Base-by-base conservation (phyloP, 2,113 vertebrate genomes). In the Phrynosoma blainvillii region DNA sequence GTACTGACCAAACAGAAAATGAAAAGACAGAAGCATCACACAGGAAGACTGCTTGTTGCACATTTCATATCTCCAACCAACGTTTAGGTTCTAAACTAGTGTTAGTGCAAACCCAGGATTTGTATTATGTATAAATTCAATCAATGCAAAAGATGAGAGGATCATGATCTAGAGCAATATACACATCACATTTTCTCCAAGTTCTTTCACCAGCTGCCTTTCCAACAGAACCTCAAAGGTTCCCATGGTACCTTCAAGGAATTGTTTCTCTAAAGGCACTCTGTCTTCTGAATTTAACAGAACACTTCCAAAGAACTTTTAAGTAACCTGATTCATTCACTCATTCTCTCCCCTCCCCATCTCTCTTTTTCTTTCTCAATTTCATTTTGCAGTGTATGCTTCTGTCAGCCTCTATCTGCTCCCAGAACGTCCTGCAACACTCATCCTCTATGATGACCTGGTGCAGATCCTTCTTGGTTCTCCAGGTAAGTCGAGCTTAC, bases 361-460 rank as follows among this genome's bases (percentile, higher is more conserved):
- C 10, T 71, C 30, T 68, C 18, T 25, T 47, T 75, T 13, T 32
- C 10, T 2, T n/a, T 9, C 27, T 36, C 79, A 13, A 68, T 32
- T 62, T 65, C 25, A 16, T 40, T 25, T 32, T 65, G 7, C 90
- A 99, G 98, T 99, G 89, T 99, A 98, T 5, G 97, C 98, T 0
- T 98, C 98, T 0, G 97, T 99, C 94, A 99, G 98, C 96, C 97
- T 99, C 89, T 98, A 99, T 95, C 97, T 99, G 86, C 96, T 98
- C 23, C 98, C 97, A 0, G 98, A 99, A 96, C 96, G 97, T 18
- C 98, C 98, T 0, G 98, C 98, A 84, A 99, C 98, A 0, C 98
- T 99, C 52, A 98, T 99, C 93, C 97, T 99, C 81, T 99, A 99
- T 86, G 98, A 99, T 95, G 98, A 99, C 91, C 95, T 98, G 90